Base-by-base conservation (phyloP, 2,888 invertebrate species). In the Pimpla rufipes region DNA sequence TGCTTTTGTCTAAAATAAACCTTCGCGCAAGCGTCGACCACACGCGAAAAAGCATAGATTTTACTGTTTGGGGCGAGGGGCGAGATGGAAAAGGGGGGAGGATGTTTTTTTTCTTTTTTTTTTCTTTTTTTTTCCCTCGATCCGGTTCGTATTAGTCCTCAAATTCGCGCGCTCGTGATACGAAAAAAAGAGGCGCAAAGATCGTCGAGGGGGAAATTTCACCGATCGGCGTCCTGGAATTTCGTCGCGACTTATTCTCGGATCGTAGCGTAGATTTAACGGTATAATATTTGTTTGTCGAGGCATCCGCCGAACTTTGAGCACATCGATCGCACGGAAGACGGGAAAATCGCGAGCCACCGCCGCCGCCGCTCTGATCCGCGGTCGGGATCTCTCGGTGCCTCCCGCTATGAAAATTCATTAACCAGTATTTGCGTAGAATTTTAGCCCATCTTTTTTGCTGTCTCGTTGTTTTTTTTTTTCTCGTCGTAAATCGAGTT, bases 1-100 rank as follows among this genome's bases (percentile, higher is more conserved):
- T 89, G 90, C 90, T 90, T 90, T 91, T 85, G 88, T 88, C 88
- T 88, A 85, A 29, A 29, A 88, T 87, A 85, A 82, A 68, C 35
- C 68, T 37, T 21, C 10, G 6, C 6, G 50, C 21, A 67, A 62
- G 64, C 42, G 73, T 40, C 18, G n/a, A 57, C 62, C 8, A n/a
- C n/a, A n/a, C 29, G 62, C 73, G 29, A 13, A n/a, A 45, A 75
- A 45, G 40, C 40, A 40, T 80, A 68, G 59, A 67, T 66, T 66
- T 50, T 73, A 67, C 64, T 66, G 42, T 45, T 66, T 23, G 29
- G 3, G 3, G 29, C 2, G 29, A 5, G 5, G 29, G 5, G 29
- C 29, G 29, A 29, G 29, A 29, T 29, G 45, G 13, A 10, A 6
- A 45, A 45, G 23, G 10, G 42, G 42, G 66, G 13, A 11, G 10